These are phyloP conservation scores for Haliclona indistincta DNA, from an alignment of 37 sponge, comb jelly and placozoan species.

Conservation along the genomic window DNA sequence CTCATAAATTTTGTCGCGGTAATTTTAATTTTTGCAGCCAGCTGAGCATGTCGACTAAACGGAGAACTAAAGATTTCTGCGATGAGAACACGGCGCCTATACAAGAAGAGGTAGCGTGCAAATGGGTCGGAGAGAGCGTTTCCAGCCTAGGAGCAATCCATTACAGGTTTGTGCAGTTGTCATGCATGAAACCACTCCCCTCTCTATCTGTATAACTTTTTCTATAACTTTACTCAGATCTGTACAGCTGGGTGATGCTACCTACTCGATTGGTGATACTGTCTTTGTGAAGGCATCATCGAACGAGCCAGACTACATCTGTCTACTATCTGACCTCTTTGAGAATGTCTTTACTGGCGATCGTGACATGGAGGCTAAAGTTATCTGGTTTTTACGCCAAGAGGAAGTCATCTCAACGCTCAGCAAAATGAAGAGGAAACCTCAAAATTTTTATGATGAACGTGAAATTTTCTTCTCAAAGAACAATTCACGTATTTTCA, in stretches of 20 bases:
- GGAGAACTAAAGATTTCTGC: no score
- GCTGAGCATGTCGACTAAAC: no score
- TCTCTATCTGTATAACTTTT: not conserved
- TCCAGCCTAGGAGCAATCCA: not conserved
- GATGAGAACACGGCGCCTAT: no score
- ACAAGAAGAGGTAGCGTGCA: constrained; percentile 4
- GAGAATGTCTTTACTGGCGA: constrained; percentile 9
- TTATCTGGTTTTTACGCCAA: not conserved
- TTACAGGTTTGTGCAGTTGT: constrained; percentile 1
- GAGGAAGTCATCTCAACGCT: no score
- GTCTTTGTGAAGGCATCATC: not conserved
- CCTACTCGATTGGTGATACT: not conserved
- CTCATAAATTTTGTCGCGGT: no score
- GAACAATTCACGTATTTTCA: no score
- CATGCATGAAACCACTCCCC: not conserved
- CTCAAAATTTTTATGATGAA: no score
- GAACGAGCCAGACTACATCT: not conserved
- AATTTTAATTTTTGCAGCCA: no score
- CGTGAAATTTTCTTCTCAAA: no score
- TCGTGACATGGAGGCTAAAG: not conserved
- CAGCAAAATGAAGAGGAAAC: no score
- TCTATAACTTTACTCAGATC: not conserved
- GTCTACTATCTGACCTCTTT: not conserved
- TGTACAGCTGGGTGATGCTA: not conserved
- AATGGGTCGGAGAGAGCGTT: not conserved